A percentile compares a stretch with the other conserved stretches of the same genome.
Evolutionary conservation across 2,797 vertebrate species (phyloP).

Genomic region (Xenops minutus): DNA sequence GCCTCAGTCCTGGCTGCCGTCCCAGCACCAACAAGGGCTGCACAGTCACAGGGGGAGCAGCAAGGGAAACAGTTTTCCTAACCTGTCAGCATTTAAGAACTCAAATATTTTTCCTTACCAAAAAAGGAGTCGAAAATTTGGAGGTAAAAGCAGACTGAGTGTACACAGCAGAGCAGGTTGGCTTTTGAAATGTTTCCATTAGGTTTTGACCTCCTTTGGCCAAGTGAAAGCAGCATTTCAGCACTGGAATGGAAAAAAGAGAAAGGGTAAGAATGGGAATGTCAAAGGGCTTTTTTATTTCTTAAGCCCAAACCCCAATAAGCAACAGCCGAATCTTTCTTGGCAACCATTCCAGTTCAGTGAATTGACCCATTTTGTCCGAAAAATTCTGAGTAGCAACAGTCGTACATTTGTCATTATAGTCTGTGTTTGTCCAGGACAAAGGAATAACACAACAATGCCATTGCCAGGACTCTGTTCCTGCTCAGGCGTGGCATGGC

Average conservation of each 20-base stretch:
- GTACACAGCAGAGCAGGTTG: neutral
- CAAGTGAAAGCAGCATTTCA: neutral
- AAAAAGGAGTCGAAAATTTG: constrained; percentile 3
- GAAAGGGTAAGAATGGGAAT: neutral
- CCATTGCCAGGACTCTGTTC: neutral
- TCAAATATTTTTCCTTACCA: constrained; percentile 34
- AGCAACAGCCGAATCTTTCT: neutral
- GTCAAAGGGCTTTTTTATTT: neutral
- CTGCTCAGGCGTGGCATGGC: neutral
- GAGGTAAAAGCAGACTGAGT: neutral
- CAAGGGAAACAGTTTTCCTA: constrained; percentile 49
- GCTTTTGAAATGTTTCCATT: neutral
- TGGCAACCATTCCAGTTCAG: neutral
- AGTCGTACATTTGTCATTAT: neutral
- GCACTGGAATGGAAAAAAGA: neutral
- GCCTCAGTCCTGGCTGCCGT: neutral
- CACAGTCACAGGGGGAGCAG: neutral
- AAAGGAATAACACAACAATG: neutral
- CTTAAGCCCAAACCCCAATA: neutral
- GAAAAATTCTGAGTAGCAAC: neutral
- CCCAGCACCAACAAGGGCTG: constrained; percentile 15
- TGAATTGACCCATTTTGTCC: neutral
- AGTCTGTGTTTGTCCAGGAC: neutral
- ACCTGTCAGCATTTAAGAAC: constrained; percentile 18
- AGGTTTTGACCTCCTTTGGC: neutral